phyloP scores from a whole-genome alignment of 2,113 vertebrate species.

The Takifugu bimaculatus region DNA sequence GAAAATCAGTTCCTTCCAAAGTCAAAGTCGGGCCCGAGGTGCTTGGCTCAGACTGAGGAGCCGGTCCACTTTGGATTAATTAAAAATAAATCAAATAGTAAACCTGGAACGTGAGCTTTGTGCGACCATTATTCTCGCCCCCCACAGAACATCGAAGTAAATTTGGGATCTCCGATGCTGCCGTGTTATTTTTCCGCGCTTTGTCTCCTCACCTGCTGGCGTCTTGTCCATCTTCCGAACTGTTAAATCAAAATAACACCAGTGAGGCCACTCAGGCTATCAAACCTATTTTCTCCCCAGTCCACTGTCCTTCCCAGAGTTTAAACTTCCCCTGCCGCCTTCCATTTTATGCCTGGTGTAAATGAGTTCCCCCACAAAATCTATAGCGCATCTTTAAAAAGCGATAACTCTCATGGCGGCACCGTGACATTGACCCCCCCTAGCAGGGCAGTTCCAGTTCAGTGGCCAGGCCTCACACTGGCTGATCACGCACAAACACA shows the following conservation, averaged over 20 bases:
- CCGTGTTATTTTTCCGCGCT: no score
- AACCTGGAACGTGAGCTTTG: no score
- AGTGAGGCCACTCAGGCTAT: conserved; percentile 51
- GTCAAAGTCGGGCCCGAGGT: no score
- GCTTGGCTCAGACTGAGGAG: no score
- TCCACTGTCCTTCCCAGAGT: conserved; percentile 64
- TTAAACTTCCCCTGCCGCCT: conserved; percentile 71
- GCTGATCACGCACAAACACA: conserved; percentile 48
- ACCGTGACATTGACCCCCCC: conserved; percentile 75
- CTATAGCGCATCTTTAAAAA: conserved; percentile 81
- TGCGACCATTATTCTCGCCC: no score
- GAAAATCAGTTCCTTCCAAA: no score
- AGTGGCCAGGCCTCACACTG: conserved; percentile 62
- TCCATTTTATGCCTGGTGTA: conserved; percentile 73
- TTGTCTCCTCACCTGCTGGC: no score
- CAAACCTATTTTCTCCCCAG: conserved; percentile 49
- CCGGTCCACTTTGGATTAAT: no score
- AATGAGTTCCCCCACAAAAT: conserved; percentile 80
- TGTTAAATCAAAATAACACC: conserved; percentile 50
- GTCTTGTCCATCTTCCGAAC: conserved; percentile 2
- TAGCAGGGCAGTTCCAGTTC: conserved; percentile 73
- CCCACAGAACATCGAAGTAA: no score
- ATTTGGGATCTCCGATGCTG: background rate
- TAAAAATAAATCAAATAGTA: no score
- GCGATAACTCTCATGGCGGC: conserved; percentile 72